A percentile compares a stretch with the other conserved stretches of the same genome.
Evolutionary conservation across 2,888 invertebrate genomes (phyloP).

Genomic region (Melangyna quadrimaculata): DNA sequence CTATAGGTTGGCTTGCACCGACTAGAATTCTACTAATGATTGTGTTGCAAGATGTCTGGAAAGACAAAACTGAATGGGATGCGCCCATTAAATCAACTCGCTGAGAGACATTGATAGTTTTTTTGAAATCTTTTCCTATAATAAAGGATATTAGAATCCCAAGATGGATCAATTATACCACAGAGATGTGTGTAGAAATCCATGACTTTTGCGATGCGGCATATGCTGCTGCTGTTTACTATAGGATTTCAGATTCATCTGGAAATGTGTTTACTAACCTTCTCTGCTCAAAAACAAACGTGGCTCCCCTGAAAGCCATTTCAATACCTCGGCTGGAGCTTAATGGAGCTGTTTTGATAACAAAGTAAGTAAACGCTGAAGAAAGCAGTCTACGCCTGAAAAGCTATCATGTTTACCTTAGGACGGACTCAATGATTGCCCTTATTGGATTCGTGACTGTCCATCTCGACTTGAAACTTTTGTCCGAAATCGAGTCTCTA

Average conservation of each 20-base stretch:
- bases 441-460: neutral
- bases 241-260: neutral
- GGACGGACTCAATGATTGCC: constrained; percentile 10
- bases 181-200: constrained; percentile 25
- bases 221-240: constrained; percentile 38
- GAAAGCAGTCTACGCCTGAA: neutral
- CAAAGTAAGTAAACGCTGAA: neutral
- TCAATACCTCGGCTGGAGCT: constrained; percentile 47
- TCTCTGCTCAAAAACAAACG: constrained; percentile 23
- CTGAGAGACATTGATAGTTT: neutral
- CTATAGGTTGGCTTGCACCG: constrained; percentile 53
- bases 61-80: constrained; percentile 48
- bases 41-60: constrained; percentile 61
- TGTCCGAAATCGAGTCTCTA: neutral
- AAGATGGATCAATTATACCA: neutral
- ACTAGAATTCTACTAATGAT: constrained; percentile 50
- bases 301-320: constrained; percentile 44
- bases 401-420: neutral
- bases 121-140: constrained; percentile 8
- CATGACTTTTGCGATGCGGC: constrained; percentile 63
- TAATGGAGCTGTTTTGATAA: constrained; percentile 1
- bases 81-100: neutral
- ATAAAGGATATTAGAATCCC: neutral
- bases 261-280: neutral
- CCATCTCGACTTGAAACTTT: constrained; percentile 1